Evolutionary conservation across 2,888 invertebrate species (phyloP).

Genomic region (Lysandra bellargus): DNA sequence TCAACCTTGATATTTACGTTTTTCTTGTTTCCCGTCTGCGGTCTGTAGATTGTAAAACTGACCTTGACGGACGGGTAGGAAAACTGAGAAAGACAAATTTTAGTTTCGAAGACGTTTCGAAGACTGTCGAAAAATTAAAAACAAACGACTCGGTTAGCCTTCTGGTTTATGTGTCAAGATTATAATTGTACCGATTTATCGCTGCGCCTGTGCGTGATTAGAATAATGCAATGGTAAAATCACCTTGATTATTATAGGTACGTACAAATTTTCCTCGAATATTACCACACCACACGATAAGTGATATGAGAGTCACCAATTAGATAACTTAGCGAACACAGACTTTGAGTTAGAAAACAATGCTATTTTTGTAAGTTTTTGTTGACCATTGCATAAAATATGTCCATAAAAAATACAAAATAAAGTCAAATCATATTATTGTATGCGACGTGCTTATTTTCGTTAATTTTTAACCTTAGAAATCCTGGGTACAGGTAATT

Average conservation of each 20-base stretch:
- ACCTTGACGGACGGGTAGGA: neutral
- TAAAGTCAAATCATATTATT: too few species aligned
- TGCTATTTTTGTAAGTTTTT: too few species aligned
- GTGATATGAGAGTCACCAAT: neutral
- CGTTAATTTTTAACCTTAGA: too few species aligned
- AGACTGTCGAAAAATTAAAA: neutral
- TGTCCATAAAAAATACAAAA: too few species aligned
- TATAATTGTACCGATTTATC: conserved; percentile 11
- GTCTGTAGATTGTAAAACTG: neutral
- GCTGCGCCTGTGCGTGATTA: neutral
- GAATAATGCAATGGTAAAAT: neutral
- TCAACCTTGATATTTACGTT: too few species aligned
- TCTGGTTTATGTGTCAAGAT: conserved; percentile 9
- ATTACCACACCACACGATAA: neutral
- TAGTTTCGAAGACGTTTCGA: neutral
- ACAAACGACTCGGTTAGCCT: neutral
- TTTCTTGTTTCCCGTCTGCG: neutral
- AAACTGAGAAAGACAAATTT: neutral
- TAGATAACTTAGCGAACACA: too few species aligned
- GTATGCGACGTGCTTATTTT: too few species aligned
- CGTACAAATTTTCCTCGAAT: neutral
- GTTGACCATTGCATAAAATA: too few species aligned
- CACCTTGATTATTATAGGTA: neutral
- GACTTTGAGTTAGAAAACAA: too few species aligned
- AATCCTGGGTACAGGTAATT: too few species aligned